Base-by-base conservation (phyloP, 2,113 vertebrate species). In the Thermophis baileyi region DNA sequence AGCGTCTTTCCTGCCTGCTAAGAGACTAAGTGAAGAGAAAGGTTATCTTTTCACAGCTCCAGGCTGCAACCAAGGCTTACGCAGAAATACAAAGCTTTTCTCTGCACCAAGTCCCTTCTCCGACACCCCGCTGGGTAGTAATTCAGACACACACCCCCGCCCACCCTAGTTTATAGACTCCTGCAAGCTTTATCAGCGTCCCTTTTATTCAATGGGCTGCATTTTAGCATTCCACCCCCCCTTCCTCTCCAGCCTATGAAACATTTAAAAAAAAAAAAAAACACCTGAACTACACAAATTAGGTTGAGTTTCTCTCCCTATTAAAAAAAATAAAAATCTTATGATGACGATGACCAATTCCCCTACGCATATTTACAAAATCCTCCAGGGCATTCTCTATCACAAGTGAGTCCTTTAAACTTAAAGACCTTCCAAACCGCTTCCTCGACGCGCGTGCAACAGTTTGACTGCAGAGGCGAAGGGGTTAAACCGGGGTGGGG, bases 61-160 rank as follows among this genome's bases (percentile, higher is more conserved):
- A 88, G 95, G 88, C 95, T 40, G 69, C 69, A 81, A 81, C 16
- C 90, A 2, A 89, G 89, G 93, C 95, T 94, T 53, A 93, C 91
- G 92, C 94, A 96, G 95, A 95, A 96, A 97, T 95, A 92, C 88
- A 93, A 97, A 95, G 96, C 0, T 55, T 49, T 24, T 22, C 1
- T 22, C 49, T 44, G 22, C 88, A 85, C 51, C 18, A 51, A 90
- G 90, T 81, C 81, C 46, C 91, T 47, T 25, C 24, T 44, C 12
- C 12, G n/a, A 12, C 4, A 46, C 85, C 30, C 50, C 14, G 25
- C 44, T 12, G 24, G 51, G 24, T 46, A 49, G 22, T 20, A 27
- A 93, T 46, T 92, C 93, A 27, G 24, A 44, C 2, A 1, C 44
- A 3, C 50, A 7, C 12, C 47, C 35, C 14, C 30, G 18, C 44